These are phyloP conservation scores for Heliocidaris tuberculata DNA, from an alignment of 35 echinoderm and acorn worm genomes.

Conservation along the genomic window DNA sequence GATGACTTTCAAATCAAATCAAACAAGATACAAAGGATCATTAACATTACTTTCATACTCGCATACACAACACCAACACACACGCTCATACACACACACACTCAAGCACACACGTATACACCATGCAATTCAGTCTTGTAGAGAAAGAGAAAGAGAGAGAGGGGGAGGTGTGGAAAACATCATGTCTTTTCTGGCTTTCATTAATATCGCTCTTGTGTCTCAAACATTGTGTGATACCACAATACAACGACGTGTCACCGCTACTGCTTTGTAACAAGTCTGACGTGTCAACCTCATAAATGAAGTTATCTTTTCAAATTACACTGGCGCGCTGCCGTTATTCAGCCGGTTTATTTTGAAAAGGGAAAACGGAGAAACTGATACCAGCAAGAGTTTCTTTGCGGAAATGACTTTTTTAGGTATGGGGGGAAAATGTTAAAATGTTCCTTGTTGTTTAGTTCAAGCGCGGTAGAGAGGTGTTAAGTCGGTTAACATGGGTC, in stretches of 20 bases:
- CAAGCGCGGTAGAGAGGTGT: neutral
- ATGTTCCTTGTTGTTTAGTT: neutral
- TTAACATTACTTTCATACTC: neutral
- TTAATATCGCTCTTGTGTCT: constrained; percentile 19
- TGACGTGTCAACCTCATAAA: neutral
- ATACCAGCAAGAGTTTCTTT: neutral
- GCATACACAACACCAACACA: no score
- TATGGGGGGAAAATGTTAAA: neutral
- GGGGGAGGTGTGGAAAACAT: neutral
- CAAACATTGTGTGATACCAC: neutral
- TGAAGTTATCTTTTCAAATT: constrained; percentile 19
- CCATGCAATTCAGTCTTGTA: neutral
- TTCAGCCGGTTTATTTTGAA: neutral
- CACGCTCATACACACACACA: no score
- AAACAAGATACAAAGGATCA: neutral
- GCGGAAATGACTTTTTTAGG: neutral
- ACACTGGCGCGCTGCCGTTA: neutral
- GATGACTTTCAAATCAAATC: neutral
- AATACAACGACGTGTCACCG: neutral
- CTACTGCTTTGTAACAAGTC: neutral
- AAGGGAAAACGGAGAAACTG: neutral
- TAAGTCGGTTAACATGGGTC: neutral
- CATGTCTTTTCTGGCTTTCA: neutral
- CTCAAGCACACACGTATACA: no score
- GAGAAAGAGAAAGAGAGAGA: neutral